A percentile compares a stretch with the other conserved stretches of the same genome.
These are phyloP conservation scores for Maccullochella peelii DNA, from an alignment of 2,113 vertebrate species.

Conservation along the genomic window DNA sequence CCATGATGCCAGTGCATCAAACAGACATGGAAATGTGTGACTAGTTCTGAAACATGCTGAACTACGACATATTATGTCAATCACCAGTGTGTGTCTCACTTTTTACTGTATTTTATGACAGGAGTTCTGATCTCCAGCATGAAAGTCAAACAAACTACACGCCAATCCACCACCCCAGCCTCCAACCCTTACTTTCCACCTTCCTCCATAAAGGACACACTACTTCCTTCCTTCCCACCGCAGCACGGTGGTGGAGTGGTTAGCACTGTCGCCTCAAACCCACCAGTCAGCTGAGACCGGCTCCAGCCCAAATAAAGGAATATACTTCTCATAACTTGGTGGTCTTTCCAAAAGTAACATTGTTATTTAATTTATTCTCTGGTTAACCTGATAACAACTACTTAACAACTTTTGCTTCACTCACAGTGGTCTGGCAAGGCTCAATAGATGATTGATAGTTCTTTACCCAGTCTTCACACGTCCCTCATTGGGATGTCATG, in stretches of 20 bases:
- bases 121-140: too few species aligned
- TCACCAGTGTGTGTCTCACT: neutral
- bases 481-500: neutral
- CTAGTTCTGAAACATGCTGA: neutral
- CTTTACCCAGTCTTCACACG: neutral
- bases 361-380: neutral
- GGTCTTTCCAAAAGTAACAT: neutral
- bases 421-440: neutral
- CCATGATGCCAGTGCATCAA: neutral
- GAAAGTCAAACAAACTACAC: too few species aligned
- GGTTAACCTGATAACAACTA: neutral
- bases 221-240: neutral
- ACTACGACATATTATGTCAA: constrained; percentile 1
- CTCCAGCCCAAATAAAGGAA: neutral
- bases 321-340: too few species aligned
- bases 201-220: neutral
- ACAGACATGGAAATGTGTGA: constrained; percentile 4
- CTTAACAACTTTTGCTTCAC: neutral
- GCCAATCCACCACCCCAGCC: too few species aligned
- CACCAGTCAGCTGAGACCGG: too few species aligned
- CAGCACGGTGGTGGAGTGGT: too few species aligned
- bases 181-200: too few species aligned
- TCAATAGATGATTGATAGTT: neutral
- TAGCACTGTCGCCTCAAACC: too few species aligned
- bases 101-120: neutral